phyloP scores from a whole-genome alignment of 2,888 invertebrate species.

The Drosophila cyrtoloma region DNA sequence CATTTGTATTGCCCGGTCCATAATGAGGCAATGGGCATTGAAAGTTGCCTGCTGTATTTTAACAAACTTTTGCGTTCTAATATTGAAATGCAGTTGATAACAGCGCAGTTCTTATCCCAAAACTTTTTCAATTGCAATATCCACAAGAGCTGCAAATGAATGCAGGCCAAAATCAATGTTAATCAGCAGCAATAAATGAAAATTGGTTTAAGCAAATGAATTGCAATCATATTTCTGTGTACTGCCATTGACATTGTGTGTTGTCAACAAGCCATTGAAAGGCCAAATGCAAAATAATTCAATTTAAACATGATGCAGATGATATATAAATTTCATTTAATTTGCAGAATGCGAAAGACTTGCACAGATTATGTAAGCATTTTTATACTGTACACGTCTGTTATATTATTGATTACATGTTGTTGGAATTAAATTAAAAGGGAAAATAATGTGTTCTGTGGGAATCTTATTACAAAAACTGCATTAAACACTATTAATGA shows the following conservation, averaged over 20 bases:
- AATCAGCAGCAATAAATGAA: slow-evolving; percentile 31
- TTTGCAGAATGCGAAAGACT: background rate
- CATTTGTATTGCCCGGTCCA: slow-evolving; percentile 31
- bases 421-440: background rate
- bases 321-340: slow-evolving; percentile 10
- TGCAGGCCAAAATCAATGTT: slow-evolving; percentile 40
- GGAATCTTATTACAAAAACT: background rate
- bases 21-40: slow-evolving; percentile 58
- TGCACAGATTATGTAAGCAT: background rate
- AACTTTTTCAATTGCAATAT: slow-evolving; percentile 69
- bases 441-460: background rate
- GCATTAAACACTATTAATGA: background rate
- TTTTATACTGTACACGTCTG: background rate
- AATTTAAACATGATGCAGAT: slow-evolving; percentile 16
- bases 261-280: slow-evolving; percentile 23
- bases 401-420: slow-evolving; percentile 21
- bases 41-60: slow-evolving; percentile 42
- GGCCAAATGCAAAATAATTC: slow-evolving; percentile 5
- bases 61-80: slow-evolving; percentile 59
- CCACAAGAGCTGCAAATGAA: slow-evolving; percentile 25
- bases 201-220: slow-evolving; percentile 33
- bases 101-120: slow-evolving; percentile 34
- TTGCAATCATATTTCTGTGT: slow-evolving; percentile 18
- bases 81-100: slow-evolving; percentile 40
- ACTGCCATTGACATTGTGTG: slow-evolving; percentile 13